Evolutionary conservation across 1,140 invertebrate genomes (phyloP).

Genomic region (Achroia grisella): DNA sequence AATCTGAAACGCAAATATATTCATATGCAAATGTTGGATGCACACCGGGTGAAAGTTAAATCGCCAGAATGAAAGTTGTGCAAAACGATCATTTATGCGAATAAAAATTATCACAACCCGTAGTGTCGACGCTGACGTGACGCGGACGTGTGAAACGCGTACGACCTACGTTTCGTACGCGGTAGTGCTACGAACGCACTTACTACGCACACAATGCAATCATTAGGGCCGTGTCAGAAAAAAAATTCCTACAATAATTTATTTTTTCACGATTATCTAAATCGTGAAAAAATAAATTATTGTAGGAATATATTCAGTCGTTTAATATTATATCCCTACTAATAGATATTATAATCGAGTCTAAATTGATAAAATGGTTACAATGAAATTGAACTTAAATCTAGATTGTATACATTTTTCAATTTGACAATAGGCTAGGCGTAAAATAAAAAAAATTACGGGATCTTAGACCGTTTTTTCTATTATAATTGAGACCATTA

Average conservation of each 20-base stretch:
- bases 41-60: constrained; percentile 40
- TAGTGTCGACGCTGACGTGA: constrained; percentile 3
- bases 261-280: background rate
- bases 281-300: background rate
- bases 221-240: background rate
- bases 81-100: constrained; percentile 38
- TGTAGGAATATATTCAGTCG: background rate
- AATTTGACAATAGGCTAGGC: too few relatives aligned
- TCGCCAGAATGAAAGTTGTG: constrained; percentile 42
- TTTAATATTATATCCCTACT: background rate
- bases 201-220: background rate
- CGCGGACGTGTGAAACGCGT: background rate
- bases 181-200: too few relatives aligned
- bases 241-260: background rate
- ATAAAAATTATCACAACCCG: constrained; percentile 26
- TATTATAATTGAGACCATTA: too few relatives aligned
- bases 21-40: constrained; percentile 58
- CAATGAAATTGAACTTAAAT: too few relatives aligned
- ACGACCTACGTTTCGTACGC: too few relatives aligned
- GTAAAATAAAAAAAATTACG: too few relatives aligned
- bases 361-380: too few relatives aligned
- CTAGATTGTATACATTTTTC: too few relatives aligned
- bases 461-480: too few relatives aligned
- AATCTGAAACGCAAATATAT: constrained; percentile 45
- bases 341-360: too few relatives aligned